phyloP scores from a whole-genome alignment of 2,797 vertebrate genomes.

The Micrastur ruficollis region DNA sequence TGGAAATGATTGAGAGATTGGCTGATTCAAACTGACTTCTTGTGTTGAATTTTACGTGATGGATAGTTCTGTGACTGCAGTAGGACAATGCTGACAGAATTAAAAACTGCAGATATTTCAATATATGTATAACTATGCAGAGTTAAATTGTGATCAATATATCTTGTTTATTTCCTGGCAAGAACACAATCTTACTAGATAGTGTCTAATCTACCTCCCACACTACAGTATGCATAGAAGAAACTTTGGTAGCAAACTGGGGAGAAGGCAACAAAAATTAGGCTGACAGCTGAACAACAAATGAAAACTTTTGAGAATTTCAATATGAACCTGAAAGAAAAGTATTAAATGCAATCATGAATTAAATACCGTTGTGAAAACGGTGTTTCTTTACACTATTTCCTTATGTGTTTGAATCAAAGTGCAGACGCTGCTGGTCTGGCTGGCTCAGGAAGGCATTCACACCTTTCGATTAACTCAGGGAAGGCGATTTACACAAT shows the following conservation, averaged over 20 bases:
- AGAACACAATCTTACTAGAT: neutral
- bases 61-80: conserved; percentile 9
- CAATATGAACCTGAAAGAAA: neutral
- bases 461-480: neutral
- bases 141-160: conserved; percentile 18
- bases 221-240: neutral
- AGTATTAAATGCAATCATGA: neutral
- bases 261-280: neutral
- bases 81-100: conserved; percentile 16
- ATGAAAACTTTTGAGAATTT: neutral
- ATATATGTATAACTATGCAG: neutral
- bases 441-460: neutral
- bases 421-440: neutral
- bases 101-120: conserved; percentile 15
- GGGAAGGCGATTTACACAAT: neutral
- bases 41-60: conserved; percentile 31
- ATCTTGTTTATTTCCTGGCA: conserved; percentile 15
- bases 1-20: conserved; percentile 48
- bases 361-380: neutral
- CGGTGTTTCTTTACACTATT: neutral
- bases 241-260: neutral
- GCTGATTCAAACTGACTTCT: conserved; percentile 14
- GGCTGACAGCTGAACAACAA: neutral
- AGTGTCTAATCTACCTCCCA: neutral
- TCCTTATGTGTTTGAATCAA: neutral